phyloP scores from a whole-genome alignment of 2,113 vertebrate genomes.

The Clarias batrachus region DNA sequence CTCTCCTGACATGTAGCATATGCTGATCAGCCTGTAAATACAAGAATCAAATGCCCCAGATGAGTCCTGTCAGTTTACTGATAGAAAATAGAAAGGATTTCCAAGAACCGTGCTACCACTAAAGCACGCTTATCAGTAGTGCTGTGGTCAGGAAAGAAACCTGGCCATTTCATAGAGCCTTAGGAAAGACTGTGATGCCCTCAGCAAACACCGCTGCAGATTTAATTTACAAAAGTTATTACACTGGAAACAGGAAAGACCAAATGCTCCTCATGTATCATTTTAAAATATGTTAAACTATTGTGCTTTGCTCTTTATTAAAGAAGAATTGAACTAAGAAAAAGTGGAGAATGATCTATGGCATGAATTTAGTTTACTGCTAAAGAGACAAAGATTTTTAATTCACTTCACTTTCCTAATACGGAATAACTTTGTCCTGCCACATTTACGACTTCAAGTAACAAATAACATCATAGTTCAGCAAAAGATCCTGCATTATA shows the following conservation, averaged over 20 bases:
- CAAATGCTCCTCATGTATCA: neutral
- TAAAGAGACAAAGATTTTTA: slow-evolving; percentile 32
- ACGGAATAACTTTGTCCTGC: slow-evolving; percentile 11
- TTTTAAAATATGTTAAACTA: neutral
- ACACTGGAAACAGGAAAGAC: neutral
- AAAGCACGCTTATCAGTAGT: neutral
- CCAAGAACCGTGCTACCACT: neutral
- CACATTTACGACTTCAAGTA: slow-evolving; percentile 25
- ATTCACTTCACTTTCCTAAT: slow-evolving; percentile 6
- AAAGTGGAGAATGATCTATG: neutral
- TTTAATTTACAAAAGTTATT: neutral
- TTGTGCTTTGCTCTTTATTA: neutral
- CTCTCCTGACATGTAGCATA: neutral
- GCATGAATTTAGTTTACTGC: slow-evolving; percentile 12
- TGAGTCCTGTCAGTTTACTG: neutral
- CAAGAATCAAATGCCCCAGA: too few species aligned
- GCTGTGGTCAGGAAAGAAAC: neutral
- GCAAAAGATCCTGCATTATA: neutral
- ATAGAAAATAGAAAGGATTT: neutral
- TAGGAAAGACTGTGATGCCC: neutral
- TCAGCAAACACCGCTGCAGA: neutral
- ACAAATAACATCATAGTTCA: slow-evolving; percentile 22
- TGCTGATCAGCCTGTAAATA: neutral
- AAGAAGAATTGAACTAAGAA: neutral
- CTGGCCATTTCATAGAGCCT: slow-evolving; percentile 1